Percentiles rank a stretch among this genome's conserved stretches.
phyloP scores from a whole-genome alignment of 2,113 vertebrate genomes.

The Pantherophis guttatus region DNA sequence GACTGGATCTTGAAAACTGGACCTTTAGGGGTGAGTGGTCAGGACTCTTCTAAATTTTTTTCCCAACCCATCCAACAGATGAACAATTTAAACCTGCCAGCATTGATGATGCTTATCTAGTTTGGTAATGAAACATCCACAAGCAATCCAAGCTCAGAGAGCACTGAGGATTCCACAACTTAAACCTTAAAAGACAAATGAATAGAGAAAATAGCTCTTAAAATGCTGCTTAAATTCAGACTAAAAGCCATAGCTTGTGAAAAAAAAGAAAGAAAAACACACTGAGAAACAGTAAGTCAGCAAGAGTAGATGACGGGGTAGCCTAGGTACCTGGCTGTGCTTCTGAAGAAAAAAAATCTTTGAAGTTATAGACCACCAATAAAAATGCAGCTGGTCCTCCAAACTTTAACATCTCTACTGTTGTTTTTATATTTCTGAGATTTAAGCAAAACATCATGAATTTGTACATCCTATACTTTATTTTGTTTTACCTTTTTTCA shows the following conservation, averaged over 20 bases:
- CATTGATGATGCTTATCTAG: background rate
- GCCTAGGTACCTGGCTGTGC: slow-evolving; percentile 58
- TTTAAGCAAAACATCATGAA: slow-evolving; percentile 35
- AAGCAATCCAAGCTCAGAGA: background rate
- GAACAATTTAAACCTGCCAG: slow-evolving; percentile 41
- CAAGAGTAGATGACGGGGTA: slow-evolving; percentile 50
- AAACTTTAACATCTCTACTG: slow-evolving; percentile 41
- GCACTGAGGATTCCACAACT: slow-evolving; percentile 3
- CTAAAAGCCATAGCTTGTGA: slow-evolving; percentile 39
- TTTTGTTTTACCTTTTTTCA: background rate
- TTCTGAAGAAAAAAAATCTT: slow-evolving; percentile 71
- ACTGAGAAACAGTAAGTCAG: slow-evolving; percentile 70
- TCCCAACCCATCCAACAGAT: background rate
- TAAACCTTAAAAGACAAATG: slow-evolving; percentile 41
- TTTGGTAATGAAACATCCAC: background rate
- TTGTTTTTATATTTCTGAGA: slow-evolving; percentile 39
- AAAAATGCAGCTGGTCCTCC: slow-evolving; percentile 74
- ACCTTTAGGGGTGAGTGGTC: background rate
- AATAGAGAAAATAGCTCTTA: background rate
- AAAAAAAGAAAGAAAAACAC: slow-evolving; percentile 51
- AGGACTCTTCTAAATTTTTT: background rate
- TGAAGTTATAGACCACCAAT: slow-evolving; percentile 76
- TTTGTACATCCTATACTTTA: background rate
- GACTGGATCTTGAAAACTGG: background rate
- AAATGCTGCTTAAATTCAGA: slow-evolving; percentile 20